These are phyloP conservation scores for Drosophila nigrodunni DNA, from an alignment of 1,140 invertebrate genomes.

Conservation along the genomic window DNA sequence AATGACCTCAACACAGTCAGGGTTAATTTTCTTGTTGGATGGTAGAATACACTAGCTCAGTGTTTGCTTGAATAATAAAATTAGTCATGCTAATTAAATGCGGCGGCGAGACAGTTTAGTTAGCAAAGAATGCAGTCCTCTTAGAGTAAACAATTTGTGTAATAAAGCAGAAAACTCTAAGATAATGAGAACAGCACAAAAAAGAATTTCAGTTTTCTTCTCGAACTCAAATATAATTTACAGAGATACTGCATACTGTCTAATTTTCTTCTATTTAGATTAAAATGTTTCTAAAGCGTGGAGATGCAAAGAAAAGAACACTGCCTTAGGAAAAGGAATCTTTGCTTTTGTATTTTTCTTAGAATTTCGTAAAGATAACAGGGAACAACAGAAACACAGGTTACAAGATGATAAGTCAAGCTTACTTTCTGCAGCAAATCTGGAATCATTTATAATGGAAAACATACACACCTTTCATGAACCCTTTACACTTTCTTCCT, in stretches of 20 bases:
- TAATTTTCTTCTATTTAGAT: too few species aligned
- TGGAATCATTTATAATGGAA: neutral
- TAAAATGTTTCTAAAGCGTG: too few species aligned
- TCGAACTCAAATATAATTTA: too few species aligned
- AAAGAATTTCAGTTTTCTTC: too few species aligned
- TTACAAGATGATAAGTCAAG: neutral
- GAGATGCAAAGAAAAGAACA: neutral
- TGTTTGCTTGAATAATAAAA: neutral
- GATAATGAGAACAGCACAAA: too few species aligned
- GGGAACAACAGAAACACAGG: neutral
- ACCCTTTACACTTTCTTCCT: neutral
- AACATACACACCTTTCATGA: neutral
- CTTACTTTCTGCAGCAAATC: neutral
- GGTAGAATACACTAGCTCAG: neutral
- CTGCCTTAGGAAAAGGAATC: neutral
- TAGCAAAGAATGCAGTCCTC: neutral
- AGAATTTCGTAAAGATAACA: neutral
- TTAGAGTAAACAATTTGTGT: neutral
- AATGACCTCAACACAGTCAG: neutral
- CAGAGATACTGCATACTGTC: too few species aligned
- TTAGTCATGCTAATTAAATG: conserved; percentile 13
- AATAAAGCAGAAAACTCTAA: neutral
- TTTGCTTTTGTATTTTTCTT: neutral
- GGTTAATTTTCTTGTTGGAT: neutral
- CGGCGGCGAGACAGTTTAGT: neutral